These are phyloP conservation scores for Columba guinea DNA, from an alignment of 2,797 vertebrate species.

Conservation along the genomic window DNA sequence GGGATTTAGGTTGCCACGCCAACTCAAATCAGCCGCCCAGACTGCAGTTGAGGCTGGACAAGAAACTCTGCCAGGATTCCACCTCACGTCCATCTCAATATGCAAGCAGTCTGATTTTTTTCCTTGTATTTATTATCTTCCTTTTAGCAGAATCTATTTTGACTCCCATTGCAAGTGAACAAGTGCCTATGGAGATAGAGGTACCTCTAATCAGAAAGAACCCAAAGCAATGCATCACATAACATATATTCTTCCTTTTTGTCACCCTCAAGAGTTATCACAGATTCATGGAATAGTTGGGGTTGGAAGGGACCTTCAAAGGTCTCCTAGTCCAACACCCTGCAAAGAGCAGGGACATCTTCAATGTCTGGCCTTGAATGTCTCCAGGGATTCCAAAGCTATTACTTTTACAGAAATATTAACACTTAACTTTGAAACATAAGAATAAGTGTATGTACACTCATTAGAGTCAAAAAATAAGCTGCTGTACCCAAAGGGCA, in stretches of 20 bases:
- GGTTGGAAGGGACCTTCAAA: no score
- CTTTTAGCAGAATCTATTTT: constrained; percentile 1
- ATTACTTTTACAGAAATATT: constrained; percentile 11
- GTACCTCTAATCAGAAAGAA: background rate
- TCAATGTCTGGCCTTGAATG: no score
- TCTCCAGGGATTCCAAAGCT: background rate
- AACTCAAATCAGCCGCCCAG: constrained; percentile 81
- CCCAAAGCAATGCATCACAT: background rate
- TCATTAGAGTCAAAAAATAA: background rate
- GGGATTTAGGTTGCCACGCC: constrained; percentile 81
- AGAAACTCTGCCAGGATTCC: constrained; percentile 21
- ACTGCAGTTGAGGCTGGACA: constrained; percentile 74
- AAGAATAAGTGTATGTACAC: background rate
- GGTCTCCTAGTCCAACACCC: background rate
- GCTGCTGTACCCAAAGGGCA: background rate
- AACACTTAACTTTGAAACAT: constrained; percentile 27
- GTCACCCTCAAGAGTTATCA: background rate
- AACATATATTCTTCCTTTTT: background rate
- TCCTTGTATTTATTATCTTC: background rate
- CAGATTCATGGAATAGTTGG: no score
- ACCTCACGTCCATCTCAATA: constrained; percentile 54
- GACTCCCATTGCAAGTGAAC: background rate
- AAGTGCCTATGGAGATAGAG: background rate
- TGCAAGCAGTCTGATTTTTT: background rate
- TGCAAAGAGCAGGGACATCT: no score